These are phyloP conservation scores for Lasioglossum marginatum DNA, from an alignment of 2,888 invertebrate species.

Conservation along the genomic window DNA sequence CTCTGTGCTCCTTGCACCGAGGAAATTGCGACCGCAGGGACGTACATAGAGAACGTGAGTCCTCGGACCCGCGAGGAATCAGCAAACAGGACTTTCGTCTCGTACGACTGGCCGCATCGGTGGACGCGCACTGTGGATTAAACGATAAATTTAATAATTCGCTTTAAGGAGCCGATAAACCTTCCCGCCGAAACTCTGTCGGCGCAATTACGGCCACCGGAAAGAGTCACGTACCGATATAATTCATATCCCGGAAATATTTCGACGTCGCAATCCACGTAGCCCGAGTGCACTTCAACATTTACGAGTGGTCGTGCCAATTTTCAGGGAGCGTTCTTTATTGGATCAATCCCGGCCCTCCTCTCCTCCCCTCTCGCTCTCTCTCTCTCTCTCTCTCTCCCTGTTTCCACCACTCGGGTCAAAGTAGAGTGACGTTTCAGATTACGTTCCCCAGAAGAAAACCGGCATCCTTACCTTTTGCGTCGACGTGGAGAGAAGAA, in stretches of 20 bases:
- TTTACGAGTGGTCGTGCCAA: conserved; percentile 43
- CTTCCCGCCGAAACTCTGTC: conserved; percentile 40
- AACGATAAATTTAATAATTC: conserved; percentile 58
- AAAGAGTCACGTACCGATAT: conserved; percentile 45
- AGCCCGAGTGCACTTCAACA: conserved; percentile 35
- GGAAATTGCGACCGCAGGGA: background rate
- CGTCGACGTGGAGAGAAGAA: conserved; percentile 7
- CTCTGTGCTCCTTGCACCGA: background rate
- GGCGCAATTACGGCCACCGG: conserved; percentile 41
- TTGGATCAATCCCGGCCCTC: conserved; percentile 38
- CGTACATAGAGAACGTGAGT: background rate
- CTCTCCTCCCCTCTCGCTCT: background rate
- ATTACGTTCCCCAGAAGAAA: conserved; percentile 5
- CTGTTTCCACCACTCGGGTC: conserved; percentile 4
- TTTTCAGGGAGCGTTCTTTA: conserved; percentile 45
- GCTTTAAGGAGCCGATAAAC: conserved; percentile 56
- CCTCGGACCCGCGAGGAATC: background rate
- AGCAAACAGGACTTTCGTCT: background rate
- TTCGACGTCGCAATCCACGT: conserved; percentile 28
- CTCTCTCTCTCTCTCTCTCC: background rate
- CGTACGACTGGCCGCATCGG: background rate
- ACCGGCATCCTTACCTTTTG: conserved; percentile 16
- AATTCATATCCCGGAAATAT: conserved; percentile 47
- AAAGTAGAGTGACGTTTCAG: conserved; percentile 28
- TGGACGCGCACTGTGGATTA: conserved; percentile 22